Base-by-base conservation (phyloP, 2,113 vertebrate species). In the Polypterus bichir region DNA sequence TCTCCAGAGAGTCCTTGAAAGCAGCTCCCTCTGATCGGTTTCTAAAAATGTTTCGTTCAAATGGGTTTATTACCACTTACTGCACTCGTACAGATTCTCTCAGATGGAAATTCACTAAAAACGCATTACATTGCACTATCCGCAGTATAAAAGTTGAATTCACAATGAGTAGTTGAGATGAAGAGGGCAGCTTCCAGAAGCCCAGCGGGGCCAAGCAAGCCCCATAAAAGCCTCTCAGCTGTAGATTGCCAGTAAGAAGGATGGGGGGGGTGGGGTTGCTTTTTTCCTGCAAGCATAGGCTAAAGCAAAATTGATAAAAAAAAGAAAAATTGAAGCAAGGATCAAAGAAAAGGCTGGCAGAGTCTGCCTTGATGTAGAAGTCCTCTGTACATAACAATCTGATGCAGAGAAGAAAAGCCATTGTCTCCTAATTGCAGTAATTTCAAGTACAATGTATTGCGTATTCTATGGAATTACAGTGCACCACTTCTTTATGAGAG, bases 231-330 rank as follows among this genome's bases (percentile, higher is more conserved):
- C 49, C 9, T 51, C 47, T 27, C 55, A 57, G 54, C 27, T 44
- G 45, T 48, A 47, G 55, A 48, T 57, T 27, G 49, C 48, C 46
- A 48, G 62, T 44, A 11, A 46, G 61, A 63, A n/a, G n/a, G 46
- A 63, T 49, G 55, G 55, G 46, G 10, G 46, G 54, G 54, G 47
- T 46, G 45, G 48, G 9, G 54, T 48, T 47, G 49, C 58, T 54
- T 46, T 52, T 45, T 49, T 44, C 7, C 45, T 46, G 48, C 54
- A 57, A 57, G 46, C 55, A 58, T 57, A 55, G 45, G 27, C 46
- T 58, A 54, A 63, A 63, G 56, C 62, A 63, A 63, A 63, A 63
- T 59, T 59, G 47, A 27, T 27, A 27, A 27, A 27, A 27, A 27
- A 27, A 27, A 27, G 27, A 27, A 27, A 27, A 27, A 27, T 27